phyloP scores from a whole-genome alignment of 1,140 invertebrate species.

The Drosophila setifemur region DNA sequence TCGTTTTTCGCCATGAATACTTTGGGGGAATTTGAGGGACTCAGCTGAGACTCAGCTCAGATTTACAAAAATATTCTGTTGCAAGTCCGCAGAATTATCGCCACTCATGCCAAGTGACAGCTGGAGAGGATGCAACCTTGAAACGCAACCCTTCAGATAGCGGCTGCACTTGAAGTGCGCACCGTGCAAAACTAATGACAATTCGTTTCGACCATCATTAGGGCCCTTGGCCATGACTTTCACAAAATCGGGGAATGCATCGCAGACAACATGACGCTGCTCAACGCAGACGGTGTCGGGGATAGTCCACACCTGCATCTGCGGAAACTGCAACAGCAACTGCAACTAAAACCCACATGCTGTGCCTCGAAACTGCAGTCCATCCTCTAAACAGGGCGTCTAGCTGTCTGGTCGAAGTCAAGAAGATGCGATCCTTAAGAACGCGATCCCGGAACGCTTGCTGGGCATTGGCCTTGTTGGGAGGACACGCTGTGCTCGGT shows the following conservation, averaged over 20 bases:
- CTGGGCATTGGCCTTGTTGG: constrained; percentile 51
- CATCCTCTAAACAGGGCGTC: constrained; percentile 54
- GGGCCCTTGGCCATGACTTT: constrained; percentile 62
- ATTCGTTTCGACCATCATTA: constrained; percentile 72
- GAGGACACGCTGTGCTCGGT: constrained; percentile 16
- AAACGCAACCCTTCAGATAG: constrained; percentile 57
- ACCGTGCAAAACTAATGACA: constrained; percentile 72
- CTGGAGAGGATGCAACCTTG: constrained; percentile 28
- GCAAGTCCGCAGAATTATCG: neutral
- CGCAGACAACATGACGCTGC: constrained; percentile 69
- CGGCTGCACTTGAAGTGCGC: constrained; percentile 19
- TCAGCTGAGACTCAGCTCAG: constrained; percentile 18
- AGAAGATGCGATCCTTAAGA: neutral
- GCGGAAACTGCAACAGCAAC: constrained; percentile 20
- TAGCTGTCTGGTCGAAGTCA: constrained; percentile 53
- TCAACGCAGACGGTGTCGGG: constrained; percentile 26
- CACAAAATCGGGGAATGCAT: constrained; percentile 32
- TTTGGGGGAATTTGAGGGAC: neutral
- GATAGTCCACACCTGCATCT: constrained; percentile 57
- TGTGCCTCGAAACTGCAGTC: constrained; percentile 39
- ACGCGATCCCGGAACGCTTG: constrained; percentile 13
- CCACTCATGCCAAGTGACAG: constrained; percentile 17
- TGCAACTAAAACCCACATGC: constrained; percentile 39
- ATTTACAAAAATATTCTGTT: neutral
- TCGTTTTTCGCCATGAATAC: neutral